These are phyloP conservation scores for Aegypius monachus DNA, from an alignment of 2,113 vertebrate species.

Conservation along the genomic window DNA sequence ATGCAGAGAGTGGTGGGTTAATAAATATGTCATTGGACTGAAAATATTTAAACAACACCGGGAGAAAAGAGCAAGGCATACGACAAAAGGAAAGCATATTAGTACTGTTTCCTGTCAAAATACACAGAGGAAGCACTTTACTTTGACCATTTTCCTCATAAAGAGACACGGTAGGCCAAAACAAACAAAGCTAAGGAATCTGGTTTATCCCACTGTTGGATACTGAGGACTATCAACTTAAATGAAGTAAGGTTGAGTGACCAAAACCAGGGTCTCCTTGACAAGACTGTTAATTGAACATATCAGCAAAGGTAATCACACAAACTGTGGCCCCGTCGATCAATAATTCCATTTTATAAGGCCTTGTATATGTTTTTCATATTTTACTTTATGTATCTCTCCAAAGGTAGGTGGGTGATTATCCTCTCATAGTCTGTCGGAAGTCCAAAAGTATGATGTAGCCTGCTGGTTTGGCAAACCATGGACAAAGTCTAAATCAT, in stretches of 20 bases:
- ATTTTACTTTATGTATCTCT: not conserved
- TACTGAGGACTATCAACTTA: constrained; percentile 59
- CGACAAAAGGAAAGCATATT: constrained; percentile 80
- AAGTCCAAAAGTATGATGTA: constrained; percentile 19
- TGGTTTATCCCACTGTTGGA: constrained; percentile 75
- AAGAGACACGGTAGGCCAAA: constrained; percentile 79
- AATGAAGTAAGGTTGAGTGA: constrained; percentile 61
- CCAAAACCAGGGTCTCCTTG: constrained; percentile 60
- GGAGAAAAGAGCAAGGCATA: constrained; percentile 76
- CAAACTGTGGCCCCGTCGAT: not conserved
- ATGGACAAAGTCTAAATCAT: constrained; percentile 31
- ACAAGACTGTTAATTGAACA: constrained; percentile 17
- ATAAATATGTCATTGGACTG: constrained; percentile 81
- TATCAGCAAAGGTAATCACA: not conserved
- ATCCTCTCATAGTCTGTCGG: not conserved
- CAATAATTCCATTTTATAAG: not conserved
- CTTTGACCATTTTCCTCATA: constrained; percentile 80
- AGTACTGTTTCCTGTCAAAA: constrained; percentile 83
- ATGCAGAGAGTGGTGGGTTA: constrained; percentile 74
- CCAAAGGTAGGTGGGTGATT: not conserved
- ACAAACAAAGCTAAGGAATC: constrained; percentile 78
- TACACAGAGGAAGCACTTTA: constrained; percentile 84
- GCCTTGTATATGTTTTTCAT: not conserved
- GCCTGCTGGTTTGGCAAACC: constrained; percentile 41
- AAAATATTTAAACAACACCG: constrained; percentile 79